These are phyloP conservation scores for Meteorus colon DNA, from an alignment of 2,888 invertebrate genomes.

Conservation along the genomic window DNA sequence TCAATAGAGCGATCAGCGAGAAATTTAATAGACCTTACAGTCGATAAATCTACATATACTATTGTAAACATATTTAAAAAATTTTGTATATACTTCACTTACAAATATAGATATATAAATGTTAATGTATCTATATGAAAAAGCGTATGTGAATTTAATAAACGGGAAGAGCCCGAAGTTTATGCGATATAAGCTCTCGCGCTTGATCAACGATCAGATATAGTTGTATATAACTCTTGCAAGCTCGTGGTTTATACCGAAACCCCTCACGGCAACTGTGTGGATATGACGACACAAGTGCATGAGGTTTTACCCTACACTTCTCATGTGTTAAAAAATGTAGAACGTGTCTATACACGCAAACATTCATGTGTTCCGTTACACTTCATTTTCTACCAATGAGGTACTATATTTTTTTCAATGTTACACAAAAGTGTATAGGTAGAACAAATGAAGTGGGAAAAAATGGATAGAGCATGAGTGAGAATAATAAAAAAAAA, in stretches of 20 bases:
- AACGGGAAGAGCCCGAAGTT: constrained; percentile 17
- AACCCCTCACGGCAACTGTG: constrained; percentile 22
- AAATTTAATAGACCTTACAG: neutral
- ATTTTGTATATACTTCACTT: neutral
- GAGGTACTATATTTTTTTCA: constrained; percentile 2
- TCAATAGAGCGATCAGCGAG: neutral
- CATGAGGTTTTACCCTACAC: constrained; percentile 24
- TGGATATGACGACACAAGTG: neutral
- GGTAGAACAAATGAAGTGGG: neutral
- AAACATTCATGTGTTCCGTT: neutral
- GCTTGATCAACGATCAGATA: constrained; percentile 31
- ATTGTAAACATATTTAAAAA: neutral
- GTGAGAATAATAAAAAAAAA: neutral
- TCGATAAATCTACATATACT: neutral
- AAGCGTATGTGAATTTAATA: constrained; percentile 27
- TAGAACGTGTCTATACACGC: neutral
- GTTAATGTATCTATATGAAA: neutral
- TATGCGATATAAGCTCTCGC: constrained; percentile 32
- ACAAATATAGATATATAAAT: neutral
- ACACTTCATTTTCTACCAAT: constrained; percentile 29
- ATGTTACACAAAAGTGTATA: neutral
- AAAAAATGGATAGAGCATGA: neutral
- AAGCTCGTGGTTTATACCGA: neutral
- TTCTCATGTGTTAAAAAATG: constrained; percentile 4
- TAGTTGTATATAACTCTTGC: constrained; percentile 9